Percentiles rank a stretch among this genome's conserved stretches.
These are phyloP conservation scores for Grantiella picta DNA, from an alignment of 2,113 vertebrate species.

Conservation along the genomic window DNA sequence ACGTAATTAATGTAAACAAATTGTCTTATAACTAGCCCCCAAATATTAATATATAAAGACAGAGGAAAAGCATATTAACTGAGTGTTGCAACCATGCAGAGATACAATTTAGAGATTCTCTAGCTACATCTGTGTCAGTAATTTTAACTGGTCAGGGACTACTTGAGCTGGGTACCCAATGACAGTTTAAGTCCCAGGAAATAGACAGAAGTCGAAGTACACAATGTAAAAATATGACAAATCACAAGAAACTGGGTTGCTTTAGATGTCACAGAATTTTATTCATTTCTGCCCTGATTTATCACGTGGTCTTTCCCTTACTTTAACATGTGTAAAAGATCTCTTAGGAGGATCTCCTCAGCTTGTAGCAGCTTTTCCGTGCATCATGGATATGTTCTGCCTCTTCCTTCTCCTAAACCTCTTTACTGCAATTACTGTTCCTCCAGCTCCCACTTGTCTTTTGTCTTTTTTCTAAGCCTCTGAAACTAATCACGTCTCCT, in stretches of 20 bases:
- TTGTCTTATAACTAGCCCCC: background rate
- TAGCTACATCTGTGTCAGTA: background rate
- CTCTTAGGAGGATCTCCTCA: background rate
- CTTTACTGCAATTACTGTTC: background rate
- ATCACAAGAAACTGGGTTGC: background rate
- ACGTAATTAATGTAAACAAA: background rate
- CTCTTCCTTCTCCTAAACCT: background rate
- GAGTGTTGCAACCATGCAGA: background rate
- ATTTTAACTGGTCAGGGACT: background rate
- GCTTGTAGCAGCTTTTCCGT: background rate
- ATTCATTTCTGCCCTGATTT: background rate
- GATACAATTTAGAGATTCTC: background rate
- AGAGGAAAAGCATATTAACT: background rate
- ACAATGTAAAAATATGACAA: background rate
- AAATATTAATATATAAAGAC: background rate
- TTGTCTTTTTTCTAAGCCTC: background rate
- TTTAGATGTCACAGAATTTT: background rate
- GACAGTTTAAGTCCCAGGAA: background rate
- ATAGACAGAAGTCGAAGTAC: background rate
- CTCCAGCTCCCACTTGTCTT: background rate
- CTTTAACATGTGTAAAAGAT: background rate
- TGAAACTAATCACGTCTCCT: background rate
- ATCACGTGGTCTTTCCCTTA: background rate
- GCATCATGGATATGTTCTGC: background rate
- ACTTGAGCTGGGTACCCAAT: background rate